Base-by-base conservation (phyloP, 2,888 invertebrate species). In the Eurytoma adleriae region DNA sequence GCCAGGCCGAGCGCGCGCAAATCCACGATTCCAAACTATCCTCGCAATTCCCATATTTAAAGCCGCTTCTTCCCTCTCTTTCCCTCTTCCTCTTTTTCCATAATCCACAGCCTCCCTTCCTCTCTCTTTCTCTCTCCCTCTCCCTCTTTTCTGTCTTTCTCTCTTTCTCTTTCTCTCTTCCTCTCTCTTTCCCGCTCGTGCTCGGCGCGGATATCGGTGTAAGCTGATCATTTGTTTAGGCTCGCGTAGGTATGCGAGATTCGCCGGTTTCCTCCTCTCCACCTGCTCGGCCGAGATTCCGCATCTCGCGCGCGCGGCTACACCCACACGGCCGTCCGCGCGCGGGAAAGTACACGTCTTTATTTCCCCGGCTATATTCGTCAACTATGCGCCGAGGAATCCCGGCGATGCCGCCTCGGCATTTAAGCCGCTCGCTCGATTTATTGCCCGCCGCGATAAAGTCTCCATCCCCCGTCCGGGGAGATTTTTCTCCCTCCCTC, bases 171-270 rank as follows among this genome's bases (percentile, higher is more conserved):
- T 24, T 16, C 18, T 7, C 24, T 56, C 54, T 52, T 67, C 57
- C 54, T 40, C 59, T 54, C 14, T 50, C 70, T 70, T 24, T 68
- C 75, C 56, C 64, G 14, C 50, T 7, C 13, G 1, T n/a, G 52
- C 50, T 30, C 30, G 56, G 56, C 27, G 57, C 18, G 73, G 73
- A n/a, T 78, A 79, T 74, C 78, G 78, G 70, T 78, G 76, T 75
- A 68, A 64, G 72, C 72, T 70, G 81, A 81, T 81, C 81, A 79
- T 81, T 81, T 79, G 79, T 81, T 81, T 81, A 76, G 79, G 59
- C 64, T 71, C 75, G 13, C 66, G n/a, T 75, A 81, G 75, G 78
- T 81, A 81, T 78, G 81, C 76, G 40, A 56, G 68, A 64, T 61
- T 75, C 73, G 61, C 54, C 40, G 40, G n/a, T 40, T 18, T 52